Conservation (phyloP, 2,113 vertebrate genomes). For the Trochalopteron elliotii region DNA sequence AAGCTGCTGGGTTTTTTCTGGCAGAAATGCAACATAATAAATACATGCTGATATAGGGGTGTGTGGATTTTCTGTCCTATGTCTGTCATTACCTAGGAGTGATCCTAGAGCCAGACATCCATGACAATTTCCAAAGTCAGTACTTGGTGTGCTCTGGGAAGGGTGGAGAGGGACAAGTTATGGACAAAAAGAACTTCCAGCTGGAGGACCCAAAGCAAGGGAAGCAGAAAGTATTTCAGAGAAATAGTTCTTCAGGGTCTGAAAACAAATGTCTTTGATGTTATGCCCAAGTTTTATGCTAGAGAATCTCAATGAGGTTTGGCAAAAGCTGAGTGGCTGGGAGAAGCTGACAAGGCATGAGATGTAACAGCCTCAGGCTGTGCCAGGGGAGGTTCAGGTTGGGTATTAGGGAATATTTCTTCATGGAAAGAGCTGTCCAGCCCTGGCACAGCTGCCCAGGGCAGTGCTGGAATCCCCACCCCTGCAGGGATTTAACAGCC, state of each 20-base stretch:
- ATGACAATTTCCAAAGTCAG: not conserved
- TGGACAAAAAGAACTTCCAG: not conserved
- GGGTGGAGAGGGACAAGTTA: not conserved
- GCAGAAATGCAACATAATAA: not conserved
- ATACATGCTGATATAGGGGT: not conserved
- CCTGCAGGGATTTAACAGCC: not conserved
- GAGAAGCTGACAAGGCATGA: not conserved
- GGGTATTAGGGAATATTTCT: not conserved
- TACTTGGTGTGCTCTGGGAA: not conserved
- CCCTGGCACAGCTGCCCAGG: not conserved
- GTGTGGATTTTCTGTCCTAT: not conserved
- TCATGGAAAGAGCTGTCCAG: not conserved
- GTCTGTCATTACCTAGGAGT: not conserved
- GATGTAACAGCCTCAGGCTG: fast-evolving
- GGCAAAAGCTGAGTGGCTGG: not conserved
- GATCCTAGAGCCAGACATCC: not conserved
- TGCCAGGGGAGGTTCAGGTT: not conserved
- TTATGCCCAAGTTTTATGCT: not conserved
- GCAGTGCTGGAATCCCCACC: not conserved
- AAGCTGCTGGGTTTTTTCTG: not conserved
- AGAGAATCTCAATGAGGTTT: not conserved
- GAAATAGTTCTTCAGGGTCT: not conserved
- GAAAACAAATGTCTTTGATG: not conserved
- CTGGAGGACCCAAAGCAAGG: not conserved
- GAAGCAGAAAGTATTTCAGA: not conserved